Conservation (phyloP, 2,888 invertebrate species). For the Meloe dianella region DNA sequence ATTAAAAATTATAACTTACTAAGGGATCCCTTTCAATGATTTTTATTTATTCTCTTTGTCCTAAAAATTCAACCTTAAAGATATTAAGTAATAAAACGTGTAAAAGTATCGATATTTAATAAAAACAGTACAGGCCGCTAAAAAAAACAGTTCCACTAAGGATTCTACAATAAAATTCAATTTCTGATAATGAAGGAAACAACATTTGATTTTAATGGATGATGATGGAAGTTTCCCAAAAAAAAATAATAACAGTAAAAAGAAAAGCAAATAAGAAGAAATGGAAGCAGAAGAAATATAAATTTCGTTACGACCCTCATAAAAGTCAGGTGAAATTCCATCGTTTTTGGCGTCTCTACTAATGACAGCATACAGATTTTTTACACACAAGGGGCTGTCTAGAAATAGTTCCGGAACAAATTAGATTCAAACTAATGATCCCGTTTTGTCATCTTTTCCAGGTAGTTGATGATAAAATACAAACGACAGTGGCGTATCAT, state of each 20-base stretch:
- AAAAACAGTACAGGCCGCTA: neutral
- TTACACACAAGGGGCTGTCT: conserved; percentile 2
- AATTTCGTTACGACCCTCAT: neutral
- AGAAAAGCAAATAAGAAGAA: neutral
- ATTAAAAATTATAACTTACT: neutral
- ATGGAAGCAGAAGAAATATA: neutral
- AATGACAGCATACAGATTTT: neutral
- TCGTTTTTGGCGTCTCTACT: conserved; percentile 2
- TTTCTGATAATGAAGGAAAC: neutral
- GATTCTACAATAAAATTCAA: neutral
- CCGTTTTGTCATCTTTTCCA: neutral
- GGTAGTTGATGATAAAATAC: too few species aligned
- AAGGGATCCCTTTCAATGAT: neutral
- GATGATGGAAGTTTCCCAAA: neutral
- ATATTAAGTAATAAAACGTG: conserved; percentile 11
- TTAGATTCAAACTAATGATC: conserved; percentile 2
- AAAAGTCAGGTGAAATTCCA: conserved; percentile 8
- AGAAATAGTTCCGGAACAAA: conserved; percentile 7
- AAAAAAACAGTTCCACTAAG: neutral
- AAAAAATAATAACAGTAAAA: neutral
- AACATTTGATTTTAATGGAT: conserved; percentile 7
- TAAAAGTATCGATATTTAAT: conserved; percentile 7
- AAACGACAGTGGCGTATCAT: too few species aligned
- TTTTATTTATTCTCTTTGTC: neutral
- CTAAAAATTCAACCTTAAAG: neutral